Percentiles rank a stretch among this genome's conserved stretches.
phyloP scores from a whole-genome alignment of 1,140 invertebrate species.

The Drosophila asahinai region DNA sequence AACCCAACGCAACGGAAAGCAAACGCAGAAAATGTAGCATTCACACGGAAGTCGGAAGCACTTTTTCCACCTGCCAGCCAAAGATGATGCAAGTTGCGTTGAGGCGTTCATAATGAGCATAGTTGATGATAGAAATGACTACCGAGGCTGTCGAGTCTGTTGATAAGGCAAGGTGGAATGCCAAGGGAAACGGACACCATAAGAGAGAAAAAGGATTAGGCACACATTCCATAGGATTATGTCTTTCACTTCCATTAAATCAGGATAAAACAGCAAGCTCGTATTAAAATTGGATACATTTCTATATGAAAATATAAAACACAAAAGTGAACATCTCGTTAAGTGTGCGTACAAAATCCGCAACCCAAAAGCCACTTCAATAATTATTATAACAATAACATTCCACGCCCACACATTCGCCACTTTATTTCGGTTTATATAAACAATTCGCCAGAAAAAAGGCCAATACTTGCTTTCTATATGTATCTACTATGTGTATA shows the following conservation, averaged over 20 bases:
- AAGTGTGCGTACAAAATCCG: neutral
- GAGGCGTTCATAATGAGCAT: constrained; percentile 20
- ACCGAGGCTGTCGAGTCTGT: neutral
- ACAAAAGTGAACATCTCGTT: neutral
- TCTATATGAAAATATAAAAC: neutral
- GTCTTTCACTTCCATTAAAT: too few relatives aligned
- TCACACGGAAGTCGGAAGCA: constrained; percentile 70
- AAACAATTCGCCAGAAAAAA: constrained; percentile 16
- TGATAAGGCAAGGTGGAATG: constrained; percentile 7
- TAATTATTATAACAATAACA: constrained; percentile 11
- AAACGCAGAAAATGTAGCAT: constrained; percentile 37
- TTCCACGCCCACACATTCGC: constrained; percentile 7
- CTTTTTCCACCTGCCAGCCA: constrained; percentile 49
- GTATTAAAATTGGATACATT: neutral
- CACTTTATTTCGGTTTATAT: constrained; percentile 22
- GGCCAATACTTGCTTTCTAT: constrained; percentile 2
- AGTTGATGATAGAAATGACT: constrained; percentile 29
- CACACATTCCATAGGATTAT: neutral
- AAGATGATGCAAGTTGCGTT: constrained; percentile 50
- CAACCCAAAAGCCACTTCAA: constrained; percentile 2
- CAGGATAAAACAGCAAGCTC: neutral
- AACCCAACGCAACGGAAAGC: constrained; percentile 17
- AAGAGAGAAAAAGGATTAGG: neutral
- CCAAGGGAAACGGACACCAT: neutral
- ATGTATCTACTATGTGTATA: neutral